These are phyloP conservation scores for Synergus gifuensis DNA, from an alignment of 2,888 invertebrate species.

Conservation along the genomic window DNA sequence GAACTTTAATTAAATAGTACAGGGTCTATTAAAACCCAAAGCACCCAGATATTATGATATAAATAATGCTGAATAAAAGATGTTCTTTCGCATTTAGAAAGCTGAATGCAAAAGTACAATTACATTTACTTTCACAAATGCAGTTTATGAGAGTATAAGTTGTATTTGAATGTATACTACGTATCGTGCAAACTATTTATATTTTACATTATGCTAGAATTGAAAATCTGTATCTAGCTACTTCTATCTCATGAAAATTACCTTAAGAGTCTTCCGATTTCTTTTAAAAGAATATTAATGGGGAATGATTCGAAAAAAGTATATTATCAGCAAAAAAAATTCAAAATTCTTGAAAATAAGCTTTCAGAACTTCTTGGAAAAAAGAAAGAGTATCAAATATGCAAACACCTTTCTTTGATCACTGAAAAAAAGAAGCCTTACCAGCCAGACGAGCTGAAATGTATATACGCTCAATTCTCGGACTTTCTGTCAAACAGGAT, in stretches of 20 bases:
- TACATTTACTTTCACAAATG: constrained; percentile 5
- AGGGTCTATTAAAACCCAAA: background rate
- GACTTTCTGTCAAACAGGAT: constrained; percentile 27
- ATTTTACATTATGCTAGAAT: constrained; percentile 42
- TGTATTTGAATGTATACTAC: background rate
- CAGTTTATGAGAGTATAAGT: constrained; percentile 7
- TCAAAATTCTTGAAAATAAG: background rate
- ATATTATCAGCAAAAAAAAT: constrained; percentile 13
- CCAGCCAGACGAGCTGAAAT: constrained; percentile 3
- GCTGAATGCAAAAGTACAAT: background rate
- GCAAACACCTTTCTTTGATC: background rate
- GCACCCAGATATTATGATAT: background rate
- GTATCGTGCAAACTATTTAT: constrained; percentile 11
- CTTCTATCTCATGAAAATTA: constrained; percentile 29
- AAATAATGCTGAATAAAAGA: background rate
- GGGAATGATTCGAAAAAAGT: constrained; percentile 49
- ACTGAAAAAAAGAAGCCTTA: background rate
- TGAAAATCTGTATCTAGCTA: constrained; percentile 53
- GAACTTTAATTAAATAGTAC: background rate
- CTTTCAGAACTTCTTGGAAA: background rate
- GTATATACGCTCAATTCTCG: constrained; percentile 27
- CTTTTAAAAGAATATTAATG: constrained; percentile 49
- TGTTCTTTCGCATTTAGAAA: background rate
- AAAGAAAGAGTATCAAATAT: constrained; percentile 3
- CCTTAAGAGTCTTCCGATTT: constrained; percentile 24